A percentile compares a stretch with the other conserved stretches of the same genome.
phyloP scores from a whole-genome alignment of 2,888 invertebrate genomes.

The Chrysolina haemoptera region DNA sequence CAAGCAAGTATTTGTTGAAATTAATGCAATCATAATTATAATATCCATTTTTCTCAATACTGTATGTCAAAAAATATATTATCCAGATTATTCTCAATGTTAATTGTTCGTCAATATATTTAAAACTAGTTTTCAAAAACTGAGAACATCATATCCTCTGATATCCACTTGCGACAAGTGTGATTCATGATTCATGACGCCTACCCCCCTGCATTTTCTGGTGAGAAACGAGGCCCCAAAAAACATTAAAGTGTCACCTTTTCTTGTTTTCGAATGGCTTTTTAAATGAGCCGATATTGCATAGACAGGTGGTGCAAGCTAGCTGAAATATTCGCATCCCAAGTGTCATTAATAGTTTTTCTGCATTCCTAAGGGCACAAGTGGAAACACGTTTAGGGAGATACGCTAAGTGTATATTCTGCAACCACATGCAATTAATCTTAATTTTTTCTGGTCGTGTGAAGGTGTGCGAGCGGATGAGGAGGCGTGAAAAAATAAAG shows the following conservation, averaged over 20 bases:
- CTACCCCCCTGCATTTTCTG: background rate
- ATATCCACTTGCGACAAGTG: background rate
- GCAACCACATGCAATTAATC: slow-evolving; percentile 26
- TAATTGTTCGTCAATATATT: no score
- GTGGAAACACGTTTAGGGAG: slow-evolving; percentile 48
- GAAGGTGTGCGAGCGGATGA: slow-evolving; percentile 1
- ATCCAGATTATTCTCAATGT: no score
- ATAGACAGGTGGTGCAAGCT: slow-evolving; percentile 37
- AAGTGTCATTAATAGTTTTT: slow-evolving; percentile 45
- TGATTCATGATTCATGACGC: no score
- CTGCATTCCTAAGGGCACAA: slow-evolving; percentile 44
- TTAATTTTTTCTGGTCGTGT: background rate
- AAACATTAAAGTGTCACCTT: background rate
- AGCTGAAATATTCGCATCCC: slow-evolving; percentile 33
- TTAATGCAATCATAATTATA: no score
- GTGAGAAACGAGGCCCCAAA: background rate
- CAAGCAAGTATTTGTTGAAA: no score
- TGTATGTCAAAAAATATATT: no score
- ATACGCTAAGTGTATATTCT: slow-evolving; percentile 22
- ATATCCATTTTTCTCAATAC: no score
- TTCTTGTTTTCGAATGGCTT: slow-evolving; percentile 36
- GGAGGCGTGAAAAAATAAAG: slow-evolving; percentile 7
- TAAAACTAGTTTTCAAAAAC: no score
- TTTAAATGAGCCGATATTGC: slow-evolving; percentile 31
- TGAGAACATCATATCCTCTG: no score